Base-by-base conservation (phyloP, 1,140 invertebrate genomes). In the Meloidogyne exigua region DNA sequence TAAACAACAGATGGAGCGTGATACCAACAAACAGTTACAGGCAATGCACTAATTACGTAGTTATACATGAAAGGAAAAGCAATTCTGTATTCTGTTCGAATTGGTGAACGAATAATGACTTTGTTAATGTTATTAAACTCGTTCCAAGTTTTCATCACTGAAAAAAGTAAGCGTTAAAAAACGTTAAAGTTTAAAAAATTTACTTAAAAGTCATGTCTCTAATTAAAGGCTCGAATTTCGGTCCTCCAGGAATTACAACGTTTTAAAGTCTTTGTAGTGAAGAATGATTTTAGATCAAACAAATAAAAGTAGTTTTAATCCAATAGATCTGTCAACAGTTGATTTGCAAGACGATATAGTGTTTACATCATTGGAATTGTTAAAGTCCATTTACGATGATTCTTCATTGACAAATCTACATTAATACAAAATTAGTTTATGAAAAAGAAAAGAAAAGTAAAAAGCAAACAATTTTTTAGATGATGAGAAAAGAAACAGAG, bases 51-150 rank as follows among this genome's bases (percentile, higher is more conserved):
- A 28, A 83, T 85, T 64, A 87, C 67, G 71, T 98, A 99, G 88
- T 99, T 99, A 89, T 98, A 99, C 90, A 78, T 65, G 88, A 98
- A 99, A 2, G 97, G 96, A 89, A 99, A 99, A 4, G 96, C 96
- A 87, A 99, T 99, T 77, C 96, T 91, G 88, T 99, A 99, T 89
- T 99, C 97, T 9, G 97, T 99, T 76, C 97, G 91, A 80, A 99
- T 94, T 36, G 96, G 96, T 87, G 99, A 96, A 36, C 97, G 90
- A 84, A 99, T 99, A 75, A 99, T 99, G 81, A 99, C 98, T 88
- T 99, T 99, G 87, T 99, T 99, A 71, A 99, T 99, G 87, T 99
- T 97, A 90, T 99, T 99, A 85, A 99, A 99, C 89, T 99, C 97
- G 90, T 99, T 99, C 97, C 97, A 99, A n/a, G 89, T 99, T 96